Base-by-base conservation (phyloP, 2,888 invertebrate genomes). In the Mythimna impura region DNA sequence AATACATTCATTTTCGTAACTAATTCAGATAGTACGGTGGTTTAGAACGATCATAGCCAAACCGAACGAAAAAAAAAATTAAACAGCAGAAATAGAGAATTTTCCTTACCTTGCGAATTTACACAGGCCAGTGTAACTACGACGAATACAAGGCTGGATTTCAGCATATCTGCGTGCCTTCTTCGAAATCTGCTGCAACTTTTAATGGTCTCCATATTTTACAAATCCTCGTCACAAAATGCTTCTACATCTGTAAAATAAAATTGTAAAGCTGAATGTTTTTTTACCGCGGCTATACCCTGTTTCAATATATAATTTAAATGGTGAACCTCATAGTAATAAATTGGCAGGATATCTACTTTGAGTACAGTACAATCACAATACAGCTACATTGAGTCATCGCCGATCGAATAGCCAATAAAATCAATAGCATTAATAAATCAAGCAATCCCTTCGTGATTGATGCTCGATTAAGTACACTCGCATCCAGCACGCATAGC, bases 21-120 rank as follows among this genome's bases (percentile, higher is more conserved):
- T 47, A 47, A 7, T 20, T 47, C 47, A 17, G 47, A 17, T 20
- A 47, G 47, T 20, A 17, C 47, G 7, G 17, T 3, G 14, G 4
- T 47, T 47, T 20, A 40, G 7, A n/a, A 17, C 17, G 9, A 2
- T 7, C 12, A 60, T n/a, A 20, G 20, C 9, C 40, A 20, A 10
- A 6, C 40, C 3, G 9, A 52, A 50, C 20, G 3, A 22, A 10
- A n/a, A 60, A 60, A 30, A 74, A 34, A n/a, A 34, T 54, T 22
- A 3, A 30, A 57, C 1, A 34, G 40, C 20, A 57, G 2, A 17
- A 34, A 62, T n/a, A 60, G 20, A 36, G 5, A 72, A 36, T 36
- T 54, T 68, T 64, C n/a, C 76, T 88, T 89, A 95, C 95, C 95
- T 91, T 95, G 96, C 64, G 94, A 91, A 81, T 91, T 90, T n/a